These are phyloP conservation scores for Neotoxoptera formosana DNA, from an alignment of 1,140 invertebrate genomes.

Conservation along the genomic window DNA sequence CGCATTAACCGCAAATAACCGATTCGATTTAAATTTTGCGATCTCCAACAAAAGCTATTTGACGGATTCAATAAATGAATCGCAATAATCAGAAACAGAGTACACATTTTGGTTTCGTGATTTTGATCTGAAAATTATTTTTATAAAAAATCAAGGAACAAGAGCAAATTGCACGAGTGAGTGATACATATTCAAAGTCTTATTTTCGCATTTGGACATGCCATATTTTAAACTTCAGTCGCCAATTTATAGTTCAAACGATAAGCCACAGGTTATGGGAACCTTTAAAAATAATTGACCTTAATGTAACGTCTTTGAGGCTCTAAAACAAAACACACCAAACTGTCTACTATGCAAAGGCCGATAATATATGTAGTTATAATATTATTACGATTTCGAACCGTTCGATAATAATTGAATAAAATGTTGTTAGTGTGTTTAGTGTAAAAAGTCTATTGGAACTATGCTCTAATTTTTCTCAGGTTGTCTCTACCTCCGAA, in stretches of 20 bases:
- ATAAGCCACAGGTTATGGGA: background rate
- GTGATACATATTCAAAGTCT: background rate
- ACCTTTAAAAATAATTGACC: background rate
- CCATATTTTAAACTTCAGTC: background rate
- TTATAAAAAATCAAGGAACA: background rate
- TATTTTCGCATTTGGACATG: background rate
- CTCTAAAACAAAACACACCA: background rate
- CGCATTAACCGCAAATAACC: too few relatives aligned
- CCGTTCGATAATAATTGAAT: background rate
- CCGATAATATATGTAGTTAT: background rate
- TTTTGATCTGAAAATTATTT: conserved; percentile 13
- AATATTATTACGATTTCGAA: background rate
- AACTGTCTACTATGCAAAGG: background rate
- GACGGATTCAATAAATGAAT: background rate
- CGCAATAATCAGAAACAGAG: background rate
- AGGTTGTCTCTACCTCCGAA: conserved; percentile 71
- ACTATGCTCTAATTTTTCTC: conserved; percentile 66
- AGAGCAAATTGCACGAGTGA: background rate
- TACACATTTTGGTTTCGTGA: background rate
- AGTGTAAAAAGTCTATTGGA: background rate
- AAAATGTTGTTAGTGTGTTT: background rate
- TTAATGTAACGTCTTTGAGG: background rate
- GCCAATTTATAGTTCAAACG: background rate
- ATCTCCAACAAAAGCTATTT: background rate
- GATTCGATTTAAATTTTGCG: background rate